Base-by-base conservation (phyloP, 2,888 invertebrate species). In the Lordiphosa andalusiaca region DNA sequence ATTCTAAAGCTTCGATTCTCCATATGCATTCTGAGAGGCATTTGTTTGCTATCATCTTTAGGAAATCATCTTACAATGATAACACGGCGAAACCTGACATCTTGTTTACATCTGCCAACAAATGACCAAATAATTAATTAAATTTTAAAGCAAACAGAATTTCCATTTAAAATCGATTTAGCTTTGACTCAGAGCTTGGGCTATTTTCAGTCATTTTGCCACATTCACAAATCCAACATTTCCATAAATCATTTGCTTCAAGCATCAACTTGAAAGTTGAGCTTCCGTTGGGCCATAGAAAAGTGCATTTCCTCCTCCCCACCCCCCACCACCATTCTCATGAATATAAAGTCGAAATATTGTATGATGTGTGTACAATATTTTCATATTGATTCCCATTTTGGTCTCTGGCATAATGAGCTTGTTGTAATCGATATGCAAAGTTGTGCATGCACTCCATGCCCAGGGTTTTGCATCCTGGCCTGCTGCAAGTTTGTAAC, bases 291-390 rank as follows among this genome's bases (percentile, higher is more conserved):
- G 23, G 42, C 42, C 13, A 44, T 44, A 44, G 30, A 44, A 30
- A 25, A 9, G 25, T 42, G 19, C 19, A 12, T 6, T 21, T n/a
- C 10, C 4, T 23, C 5, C 16, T 2, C 16, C 16, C 16, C 16
- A 16, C 16, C 16, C 16, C 16, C 16, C 16, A 1, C 16, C 9
- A n/a, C n/a, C 9, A 23, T 44, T 13, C 42, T 30, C 62, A 80
- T 76, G 84, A 76, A 76, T 83, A 80, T 69, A 55, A 80, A 76
- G 69, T 65, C 63, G 75, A 69, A 64, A 71, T 56, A 56, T 56
- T 55, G 25, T 44, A 25, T 30, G 25, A 41, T 41, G 21, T 23
- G 12, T 41, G 25, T 25, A 25, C 25, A 25, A 44, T 30, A 13
- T 44, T 9, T 13, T 12, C 12, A 44, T 46, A 46, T 46, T n/a